phyloP scores from a whole-genome alignment of 1,140 invertebrate species.

The Cotesia chilonis region DNA sequence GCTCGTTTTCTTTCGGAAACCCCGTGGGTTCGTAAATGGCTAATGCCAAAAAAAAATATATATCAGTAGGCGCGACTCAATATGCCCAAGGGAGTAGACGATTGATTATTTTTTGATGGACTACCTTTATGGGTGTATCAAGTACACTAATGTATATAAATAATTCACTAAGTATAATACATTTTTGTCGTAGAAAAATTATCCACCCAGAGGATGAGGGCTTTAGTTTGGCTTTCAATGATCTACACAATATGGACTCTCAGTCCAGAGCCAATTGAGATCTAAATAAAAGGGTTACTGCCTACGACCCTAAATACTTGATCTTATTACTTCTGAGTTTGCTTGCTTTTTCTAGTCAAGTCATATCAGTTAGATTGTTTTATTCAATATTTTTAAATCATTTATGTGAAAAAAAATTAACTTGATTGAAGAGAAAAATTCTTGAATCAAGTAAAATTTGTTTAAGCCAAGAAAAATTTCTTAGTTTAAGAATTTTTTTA shows the following conservation, averaged over 20 bases:
- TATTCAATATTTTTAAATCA: constrained; percentile 2
- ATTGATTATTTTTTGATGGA: constrained; percentile 40
- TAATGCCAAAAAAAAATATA: constrained; percentile 30
- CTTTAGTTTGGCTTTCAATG: not conserved
- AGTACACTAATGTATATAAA: not conserved
- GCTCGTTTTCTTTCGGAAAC: constrained; percentile 8
- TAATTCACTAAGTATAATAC: too few species aligned
- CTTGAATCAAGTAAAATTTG: too few species aligned
- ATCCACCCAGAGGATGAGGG: not conserved
- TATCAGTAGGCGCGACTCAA: constrained; percentile 23
- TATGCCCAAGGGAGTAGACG: constrained; percentile 40
- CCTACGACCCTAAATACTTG: not conserved
- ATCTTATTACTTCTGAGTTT: not conserved
- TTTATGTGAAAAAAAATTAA: not conserved
- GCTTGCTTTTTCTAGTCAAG: not conserved
- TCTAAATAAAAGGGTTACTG: not conserved
- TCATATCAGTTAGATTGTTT: not conserved
- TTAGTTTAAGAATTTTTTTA: too few species aligned
- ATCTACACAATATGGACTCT: not conserved
- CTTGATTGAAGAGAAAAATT: too few species aligned
- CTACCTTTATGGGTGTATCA: not conserved
- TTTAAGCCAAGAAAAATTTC: too few species aligned
- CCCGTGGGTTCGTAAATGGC: constrained; percentile 31
- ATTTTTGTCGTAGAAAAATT: not conserved
- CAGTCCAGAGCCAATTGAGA: not conserved